phyloP scores from a whole-genome alignment of 1,140 invertebrate genomes.

The Drosophila melanica region DNA sequence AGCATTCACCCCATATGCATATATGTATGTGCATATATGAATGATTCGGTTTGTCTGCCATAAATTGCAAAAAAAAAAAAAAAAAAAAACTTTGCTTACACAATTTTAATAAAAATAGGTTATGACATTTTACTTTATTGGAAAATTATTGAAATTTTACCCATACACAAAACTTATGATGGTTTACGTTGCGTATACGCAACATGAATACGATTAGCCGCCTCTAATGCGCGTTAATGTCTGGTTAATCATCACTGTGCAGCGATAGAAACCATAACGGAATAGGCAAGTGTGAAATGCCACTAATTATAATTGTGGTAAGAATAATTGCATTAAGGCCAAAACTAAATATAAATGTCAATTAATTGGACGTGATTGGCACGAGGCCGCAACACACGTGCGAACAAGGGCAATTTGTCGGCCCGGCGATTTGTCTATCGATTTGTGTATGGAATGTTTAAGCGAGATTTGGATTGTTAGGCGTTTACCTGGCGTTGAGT shows the following conservation, averaged over 20 bases:
- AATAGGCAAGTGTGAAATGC: slow-evolving; percentile 59
- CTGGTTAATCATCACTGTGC: slow-evolving; percentile 52
- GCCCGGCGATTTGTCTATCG: slow-evolving; percentile 4
- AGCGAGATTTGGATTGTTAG: slow-evolving; percentile 3
- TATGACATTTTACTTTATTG: slow-evolving; percentile 35
- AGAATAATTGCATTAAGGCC: slow-evolving; percentile 65
- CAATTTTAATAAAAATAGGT: slow-evolving; percentile 42
- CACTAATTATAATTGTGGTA: slow-evolving; percentile 73
- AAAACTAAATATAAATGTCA: slow-evolving; percentile 62
- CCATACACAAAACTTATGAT: slow-evolving; percentile 6
- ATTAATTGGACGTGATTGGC: slow-evolving; percentile 67
- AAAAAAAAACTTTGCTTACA: slow-evolving; percentile 26
- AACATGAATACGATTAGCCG: not conserved
- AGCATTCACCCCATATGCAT: not conserved
- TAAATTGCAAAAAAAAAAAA: slow-evolving; percentile 60
- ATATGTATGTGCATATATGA: slow-evolving; percentile 8
- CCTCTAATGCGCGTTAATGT: slow-evolving; percentile 47
- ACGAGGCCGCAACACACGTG: slow-evolving; percentile 13
- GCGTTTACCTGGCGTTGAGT: slow-evolving; percentile 2
- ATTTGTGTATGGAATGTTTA: not conserved
- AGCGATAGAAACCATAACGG: slow-evolving; percentile 30
- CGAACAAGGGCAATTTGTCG: not conserved
- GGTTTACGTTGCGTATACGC: slow-evolving; percentile 26
- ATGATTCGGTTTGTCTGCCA: slow-evolving; percentile 31
- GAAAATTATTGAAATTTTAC: slow-evolving; percentile 47